A percentile compares a stretch with the other conserved stretches of the same genome.
Evolutionary conservation across 1,140 invertebrate genomes (phyloP).

Genomic region (Archivesica marissinica): DNA sequence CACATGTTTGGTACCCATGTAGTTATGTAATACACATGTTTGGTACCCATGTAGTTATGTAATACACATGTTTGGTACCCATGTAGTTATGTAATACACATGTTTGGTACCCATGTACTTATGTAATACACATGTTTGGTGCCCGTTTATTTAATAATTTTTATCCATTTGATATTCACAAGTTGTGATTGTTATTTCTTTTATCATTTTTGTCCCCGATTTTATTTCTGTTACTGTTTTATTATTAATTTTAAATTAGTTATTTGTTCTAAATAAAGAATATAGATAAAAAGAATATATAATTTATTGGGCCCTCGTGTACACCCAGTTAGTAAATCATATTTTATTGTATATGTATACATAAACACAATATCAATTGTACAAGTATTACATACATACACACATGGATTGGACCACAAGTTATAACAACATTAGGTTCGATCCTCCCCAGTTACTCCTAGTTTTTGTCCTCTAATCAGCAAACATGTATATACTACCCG

Average conservation of each 20-base stretch:
- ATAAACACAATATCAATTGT: no score
- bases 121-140: not conserved
- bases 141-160: not conserved
- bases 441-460: no score
- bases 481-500: no score
- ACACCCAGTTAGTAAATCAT: constrained; percentile 19
- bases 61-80: not conserved
- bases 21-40: not conserved
- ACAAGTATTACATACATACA: no score
- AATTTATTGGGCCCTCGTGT: not conserved
- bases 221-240: not conserved
- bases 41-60: not conserved
- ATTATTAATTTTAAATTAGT: not conserved
- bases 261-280: not conserved
- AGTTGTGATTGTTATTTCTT: not conserved
- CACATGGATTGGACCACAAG: no score
- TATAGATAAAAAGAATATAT: not conserved
- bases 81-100: not conserved
- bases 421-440: no score
- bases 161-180: not conserved
- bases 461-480: no score
- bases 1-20: not conserved
- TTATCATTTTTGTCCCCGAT: not conserved
- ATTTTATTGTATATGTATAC: not conserved
- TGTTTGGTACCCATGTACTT: not conserved